phyloP scores from a whole-genome alignment of 2,113 vertebrate genomes.

The Prionailurus bengalensis region DNA sequence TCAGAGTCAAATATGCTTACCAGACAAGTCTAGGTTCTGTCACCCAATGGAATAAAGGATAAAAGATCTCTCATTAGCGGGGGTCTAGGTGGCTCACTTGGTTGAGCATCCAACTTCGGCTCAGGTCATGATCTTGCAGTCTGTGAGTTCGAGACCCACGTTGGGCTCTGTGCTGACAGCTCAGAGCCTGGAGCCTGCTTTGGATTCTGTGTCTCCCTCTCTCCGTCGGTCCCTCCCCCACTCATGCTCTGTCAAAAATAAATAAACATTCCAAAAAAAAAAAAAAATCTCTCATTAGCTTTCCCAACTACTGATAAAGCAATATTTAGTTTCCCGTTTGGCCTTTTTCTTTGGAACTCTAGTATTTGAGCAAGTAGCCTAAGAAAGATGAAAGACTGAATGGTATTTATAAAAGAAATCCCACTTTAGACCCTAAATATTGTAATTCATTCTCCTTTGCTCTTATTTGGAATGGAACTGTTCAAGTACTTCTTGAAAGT shows the following conservation, averaged over 20 bases:
- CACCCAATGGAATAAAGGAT: not conserved
- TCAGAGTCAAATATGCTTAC: not conserved
- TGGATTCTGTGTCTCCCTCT: too few relatives aligned
- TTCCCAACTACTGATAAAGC: not conserved
- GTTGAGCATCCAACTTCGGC: too few relatives aligned
- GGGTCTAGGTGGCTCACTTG: too few relatives aligned
- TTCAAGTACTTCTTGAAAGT: constrained; percentile 16
- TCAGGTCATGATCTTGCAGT: too few relatives aligned
- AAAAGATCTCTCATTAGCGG: not conserved
- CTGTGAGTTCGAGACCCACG: too few relatives aligned
- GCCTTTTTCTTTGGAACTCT: not conserved
- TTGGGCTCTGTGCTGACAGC: too few relatives aligned
- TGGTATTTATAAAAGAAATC: not conserved
- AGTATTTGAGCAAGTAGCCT: not conserved
- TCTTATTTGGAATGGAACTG: not conserved
- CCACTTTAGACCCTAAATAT: not conserved
- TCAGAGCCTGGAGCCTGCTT: too few relatives aligned
- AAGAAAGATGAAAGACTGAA: not conserved
- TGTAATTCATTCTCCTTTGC: not conserved
- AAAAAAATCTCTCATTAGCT: not conserved
- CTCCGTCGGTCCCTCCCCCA: too few relatives aligned
- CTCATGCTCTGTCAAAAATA: too few relatives aligned
- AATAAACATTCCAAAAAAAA: too few relatives aligned
- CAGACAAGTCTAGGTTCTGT: not conserved
- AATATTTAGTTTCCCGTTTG: not conserved